These are phyloP conservation scores for Ennomos quercinarius DNA, from an alignment of 2,888 invertebrate species.

Conservation along the genomic window DNA sequence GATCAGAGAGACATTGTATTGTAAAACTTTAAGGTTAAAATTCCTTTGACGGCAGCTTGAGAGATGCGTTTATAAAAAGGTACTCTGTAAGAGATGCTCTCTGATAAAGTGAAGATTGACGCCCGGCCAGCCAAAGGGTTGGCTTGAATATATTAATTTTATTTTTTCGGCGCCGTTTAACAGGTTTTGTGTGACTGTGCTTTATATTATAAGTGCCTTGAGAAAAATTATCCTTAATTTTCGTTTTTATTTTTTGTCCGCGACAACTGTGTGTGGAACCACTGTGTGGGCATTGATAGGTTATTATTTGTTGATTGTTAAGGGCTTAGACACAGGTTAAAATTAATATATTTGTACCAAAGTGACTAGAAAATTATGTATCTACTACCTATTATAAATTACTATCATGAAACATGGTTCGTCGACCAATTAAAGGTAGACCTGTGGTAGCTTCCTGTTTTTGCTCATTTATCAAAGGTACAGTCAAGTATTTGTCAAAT, in stretches of 20 bases:
- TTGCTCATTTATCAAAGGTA: no score
- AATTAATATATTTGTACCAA: no score
- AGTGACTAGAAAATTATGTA: no score
- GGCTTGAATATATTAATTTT: constrained; percentile 66
- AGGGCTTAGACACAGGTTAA: no score
- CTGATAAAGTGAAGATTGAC: constrained; percentile 60
- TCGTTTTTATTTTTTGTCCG: constrained; percentile 42
- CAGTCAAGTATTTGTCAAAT: no score
- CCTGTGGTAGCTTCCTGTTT: no score
- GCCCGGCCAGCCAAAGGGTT: constrained; percentile 52
- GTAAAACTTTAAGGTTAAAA: constrained; percentile 35
- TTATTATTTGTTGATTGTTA: background rate
- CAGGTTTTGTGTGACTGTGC: constrained; percentile 51
- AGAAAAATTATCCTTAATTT: constrained; percentile 31
- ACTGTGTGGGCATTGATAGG: constrained; percentile 38
- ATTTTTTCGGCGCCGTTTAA: constrained; percentile 56
- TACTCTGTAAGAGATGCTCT: constrained; percentile 42
- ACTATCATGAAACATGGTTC: no score
- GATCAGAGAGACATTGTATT: background rate
- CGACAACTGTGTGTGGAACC: constrained; percentile 33
- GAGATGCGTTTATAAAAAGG: no score
- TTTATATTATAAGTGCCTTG: constrained; percentile 44
- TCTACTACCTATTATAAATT: no score
- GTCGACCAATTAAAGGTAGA: no score
- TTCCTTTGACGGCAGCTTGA: constrained; percentile 15